phyloP scores from a whole-genome alignment of 2,888 invertebrate genomes.

The Glaucopsyche alexis region DNA sequence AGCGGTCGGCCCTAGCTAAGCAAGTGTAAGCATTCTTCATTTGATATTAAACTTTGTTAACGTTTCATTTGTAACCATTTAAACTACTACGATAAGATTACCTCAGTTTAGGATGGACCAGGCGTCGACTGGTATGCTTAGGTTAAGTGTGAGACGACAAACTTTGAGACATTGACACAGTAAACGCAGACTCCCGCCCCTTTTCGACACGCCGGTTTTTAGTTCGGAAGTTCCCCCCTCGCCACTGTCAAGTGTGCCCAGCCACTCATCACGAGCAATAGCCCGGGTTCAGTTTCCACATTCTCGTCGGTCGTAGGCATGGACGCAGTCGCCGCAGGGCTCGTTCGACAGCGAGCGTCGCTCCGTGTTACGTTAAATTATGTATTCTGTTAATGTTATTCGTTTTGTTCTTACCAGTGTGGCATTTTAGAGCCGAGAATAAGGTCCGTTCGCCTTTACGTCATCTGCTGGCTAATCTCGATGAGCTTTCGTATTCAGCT shows the following conservation, averaged over 20 bases:
- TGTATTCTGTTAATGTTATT: constrained; percentile 73
- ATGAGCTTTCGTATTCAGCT: constrained; percentile 48
- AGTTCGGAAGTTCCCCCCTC: constrained; percentile 42
- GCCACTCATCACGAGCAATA: constrained; percentile 64
- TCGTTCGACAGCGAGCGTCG: constrained; percentile 71
- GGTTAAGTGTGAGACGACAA: constrained; percentile 66
- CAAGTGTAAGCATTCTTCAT: constrained; percentile 77
- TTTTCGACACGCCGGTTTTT: constrained; percentile 44
- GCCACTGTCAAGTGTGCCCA: constrained; percentile 44
- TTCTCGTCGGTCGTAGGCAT: constrained; percentile 56
- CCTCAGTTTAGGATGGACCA: constrained; percentile 79
- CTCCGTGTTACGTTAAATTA: constrained; percentile 73
- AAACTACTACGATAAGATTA: constrained; percentile 76
- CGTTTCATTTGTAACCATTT: constrained; percentile 78
- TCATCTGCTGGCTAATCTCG: background rate
- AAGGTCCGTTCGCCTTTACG: constrained; percentile 34
- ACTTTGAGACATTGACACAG: constrained; percentile 70
- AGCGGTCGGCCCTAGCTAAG: constrained; percentile 75
- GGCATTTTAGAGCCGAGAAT: constrained; percentile 62
- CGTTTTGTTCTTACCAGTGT: constrained; percentile 64
- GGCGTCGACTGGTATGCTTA: constrained; percentile 78
- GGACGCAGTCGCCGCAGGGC: constrained; percentile 76
- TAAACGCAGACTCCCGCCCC: constrained; percentile 66
- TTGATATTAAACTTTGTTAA: constrained; percentile 78
- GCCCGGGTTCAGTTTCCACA: constrained; percentile 70